Conservation (phyloP, 2,888 invertebrate genomes). For the Himalopsyche japonica region DNA sequence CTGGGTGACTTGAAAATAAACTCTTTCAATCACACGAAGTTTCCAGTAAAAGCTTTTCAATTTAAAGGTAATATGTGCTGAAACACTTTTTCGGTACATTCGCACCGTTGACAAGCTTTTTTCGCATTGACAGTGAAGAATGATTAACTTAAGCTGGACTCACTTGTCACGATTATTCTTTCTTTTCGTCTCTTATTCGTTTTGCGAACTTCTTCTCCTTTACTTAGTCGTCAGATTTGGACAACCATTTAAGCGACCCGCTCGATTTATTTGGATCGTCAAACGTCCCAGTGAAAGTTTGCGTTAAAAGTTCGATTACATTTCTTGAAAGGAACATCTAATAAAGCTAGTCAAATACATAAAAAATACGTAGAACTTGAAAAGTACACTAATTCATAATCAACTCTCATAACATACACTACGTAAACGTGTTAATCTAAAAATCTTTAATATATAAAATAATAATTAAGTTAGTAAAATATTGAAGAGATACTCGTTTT, state of each 20-base stretch:
- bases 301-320: not conserved
- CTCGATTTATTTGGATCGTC: slow-evolving; percentile 4
- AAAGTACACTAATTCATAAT: too few relatives aligned
- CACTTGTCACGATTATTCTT: slow-evolving; percentile 22
- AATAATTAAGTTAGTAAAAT: too few relatives aligned
- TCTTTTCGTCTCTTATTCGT: not conserved
- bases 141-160: slow-evolving; percentile 29
- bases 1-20: too few relatives aligned
- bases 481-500: too few relatives aligned
- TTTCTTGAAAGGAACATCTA: not conserved
- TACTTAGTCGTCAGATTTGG: not conserved
- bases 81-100: not conserved
- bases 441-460: too few relatives aligned
- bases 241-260: not conserved
- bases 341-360: too few relatives aligned
- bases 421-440: too few relatives aligned
- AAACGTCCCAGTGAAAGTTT: not conserved
- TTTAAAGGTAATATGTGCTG: not conserved
- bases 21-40: too few relatives aligned
- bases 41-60: not conserved
- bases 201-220: not conserved
- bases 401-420: too few relatives aligned
- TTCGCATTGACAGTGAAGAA: slow-evolving; percentile 19
- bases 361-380: too few relatives aligned
- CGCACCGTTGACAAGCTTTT: not conserved